Percentiles rank a stretch among this genome's conserved stretches.
These are phyloP conservation scores for Neodiprion pinetum DNA, from an alignment of 1,140 invertebrate genomes.

Conservation along the genomic window DNA sequence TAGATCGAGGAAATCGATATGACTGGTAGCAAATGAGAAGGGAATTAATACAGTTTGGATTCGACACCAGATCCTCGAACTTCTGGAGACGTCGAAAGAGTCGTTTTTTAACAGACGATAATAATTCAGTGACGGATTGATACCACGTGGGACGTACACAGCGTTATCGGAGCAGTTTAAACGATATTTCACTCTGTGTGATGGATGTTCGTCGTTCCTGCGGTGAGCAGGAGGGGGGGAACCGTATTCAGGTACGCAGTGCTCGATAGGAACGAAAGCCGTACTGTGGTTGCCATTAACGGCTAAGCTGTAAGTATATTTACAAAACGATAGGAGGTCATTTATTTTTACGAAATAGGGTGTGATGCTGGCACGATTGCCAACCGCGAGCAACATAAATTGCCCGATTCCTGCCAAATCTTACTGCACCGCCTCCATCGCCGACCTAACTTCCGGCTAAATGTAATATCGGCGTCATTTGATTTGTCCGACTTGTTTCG, in stretches of 20 bases:
- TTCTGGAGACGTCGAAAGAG: too few species aligned
- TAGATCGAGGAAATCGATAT: too few species aligned
- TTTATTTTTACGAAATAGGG: neutral
- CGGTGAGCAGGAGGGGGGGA: too few species aligned
- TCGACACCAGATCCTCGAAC: too few species aligned
- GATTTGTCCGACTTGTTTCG: neutral
- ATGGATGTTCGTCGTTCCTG: neutral
- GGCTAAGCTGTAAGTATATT: neutral
- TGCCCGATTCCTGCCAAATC: neutral
- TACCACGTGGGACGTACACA: neutral
- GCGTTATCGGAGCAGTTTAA: neutral
- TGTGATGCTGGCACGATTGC: neutral
- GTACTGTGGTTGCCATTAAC: neutral
- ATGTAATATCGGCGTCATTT: neutral
- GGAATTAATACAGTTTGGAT: too few species aligned
- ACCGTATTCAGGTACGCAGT: too few species aligned
- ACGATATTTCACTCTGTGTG: slow-evolving; percentile 7
- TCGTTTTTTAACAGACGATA: too few species aligned
- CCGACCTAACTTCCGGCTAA: neutral
- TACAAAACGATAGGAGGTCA: neutral
- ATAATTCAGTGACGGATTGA: slow-evolving; percentile 5
- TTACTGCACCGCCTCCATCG: neutral
- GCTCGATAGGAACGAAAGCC: neutral
- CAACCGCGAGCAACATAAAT: neutral
- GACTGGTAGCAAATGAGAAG: too few species aligned